Percentiles rank a stretch among this genome's conserved stretches.
Conservation (phyloP, 2,797 vertebrate species). For the Macropus fuliginosus region DNA sequence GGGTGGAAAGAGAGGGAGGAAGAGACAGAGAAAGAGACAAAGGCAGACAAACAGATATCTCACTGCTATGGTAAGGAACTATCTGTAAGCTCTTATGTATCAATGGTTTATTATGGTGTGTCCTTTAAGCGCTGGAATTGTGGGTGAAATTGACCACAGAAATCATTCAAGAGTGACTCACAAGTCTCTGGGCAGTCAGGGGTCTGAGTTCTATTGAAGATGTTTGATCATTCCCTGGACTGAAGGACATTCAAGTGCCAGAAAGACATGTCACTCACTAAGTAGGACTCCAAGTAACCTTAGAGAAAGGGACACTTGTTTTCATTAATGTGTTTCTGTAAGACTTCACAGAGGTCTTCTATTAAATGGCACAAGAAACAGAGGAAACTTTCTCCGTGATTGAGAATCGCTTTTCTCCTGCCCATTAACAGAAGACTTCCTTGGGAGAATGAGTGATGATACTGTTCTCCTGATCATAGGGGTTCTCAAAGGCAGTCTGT, state of each 20-base stretch:
- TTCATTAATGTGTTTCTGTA: constrained; percentile 45
- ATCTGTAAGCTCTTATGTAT: constrained; percentile 14
- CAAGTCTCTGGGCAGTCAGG: not conserved
- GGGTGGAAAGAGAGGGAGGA: not conserved
- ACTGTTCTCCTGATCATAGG: not conserved
- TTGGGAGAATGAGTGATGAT: constrained; percentile 34
- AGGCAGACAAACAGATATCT: not conserved
- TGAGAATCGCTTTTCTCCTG: constrained; percentile 9
- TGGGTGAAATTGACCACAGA: not conserved
- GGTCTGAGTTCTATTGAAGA: not conserved
- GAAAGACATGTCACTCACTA: constrained; percentile 18
- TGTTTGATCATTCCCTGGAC: constrained; percentile 12
- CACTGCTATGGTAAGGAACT: not conserved
- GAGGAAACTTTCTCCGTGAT: constrained; percentile 33
- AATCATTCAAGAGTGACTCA: not conserved
- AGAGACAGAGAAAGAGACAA: not conserved
- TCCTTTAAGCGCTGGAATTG: not conserved
- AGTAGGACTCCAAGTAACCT: not conserved
- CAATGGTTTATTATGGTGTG: not conserved
- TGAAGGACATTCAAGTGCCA: constrained; percentile 24
- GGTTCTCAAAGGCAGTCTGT: not conserved
- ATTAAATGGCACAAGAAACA: constrained; percentile 44
- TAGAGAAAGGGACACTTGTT: constrained; percentile 51
- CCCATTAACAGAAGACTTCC: constrained; percentile 50
- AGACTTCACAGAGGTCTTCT: constrained; percentile 37